Evolutionary conservation across 1,140 invertebrate species (phyloP), one percentile per base, ranked within the genome.

Genomic region (Drosophila triauraria): DNA sequence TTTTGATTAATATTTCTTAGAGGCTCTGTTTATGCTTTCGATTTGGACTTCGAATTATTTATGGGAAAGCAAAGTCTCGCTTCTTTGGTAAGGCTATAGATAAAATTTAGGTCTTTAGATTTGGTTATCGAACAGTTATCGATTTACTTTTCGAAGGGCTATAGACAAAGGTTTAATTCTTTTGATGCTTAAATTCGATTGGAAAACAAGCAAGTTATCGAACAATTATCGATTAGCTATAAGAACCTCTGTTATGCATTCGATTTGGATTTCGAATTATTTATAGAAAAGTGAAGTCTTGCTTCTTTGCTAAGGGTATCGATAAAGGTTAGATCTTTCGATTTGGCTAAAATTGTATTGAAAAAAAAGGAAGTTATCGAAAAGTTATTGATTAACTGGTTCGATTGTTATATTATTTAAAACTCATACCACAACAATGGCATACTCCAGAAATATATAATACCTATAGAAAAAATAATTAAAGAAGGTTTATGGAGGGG

Each of bases 1-100:
- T 59, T 59, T 63, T 13, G 35, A 58, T 64, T 43, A 40, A 56
- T 56, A n/a, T 40, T 40, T 15, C 35, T 4, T 12, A 1, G 3
- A 0, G 35, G 12, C n/a, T 20, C 4, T 54, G 17, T 15, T 23
- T 53, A 35, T 20, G n/a, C 2, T 10, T 35, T 35, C 9, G 40
- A 42, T 32, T 35, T 20, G 0, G 7, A 38, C 15, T 54, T 15
- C 13, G 17, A 15, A 7, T 54, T 4, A 53, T 5, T 17, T 43
- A 17, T 42, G 30, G 8, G 30, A 8, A 32, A 32, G 30, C 30
- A 7, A 32, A 27, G 27, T 27, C 6, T 27, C 7, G 27, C 27
- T 27, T 27, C 27, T 27, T 32, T 32, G 32, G 7, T 32, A 32
- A 32, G 32, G 32, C 27, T 27, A 5, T 27, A 4, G 25, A 25